phyloP scores from a whole-genome alignment of 2,113 vertebrate species.

The Hippocampus barbouri region DNA sequence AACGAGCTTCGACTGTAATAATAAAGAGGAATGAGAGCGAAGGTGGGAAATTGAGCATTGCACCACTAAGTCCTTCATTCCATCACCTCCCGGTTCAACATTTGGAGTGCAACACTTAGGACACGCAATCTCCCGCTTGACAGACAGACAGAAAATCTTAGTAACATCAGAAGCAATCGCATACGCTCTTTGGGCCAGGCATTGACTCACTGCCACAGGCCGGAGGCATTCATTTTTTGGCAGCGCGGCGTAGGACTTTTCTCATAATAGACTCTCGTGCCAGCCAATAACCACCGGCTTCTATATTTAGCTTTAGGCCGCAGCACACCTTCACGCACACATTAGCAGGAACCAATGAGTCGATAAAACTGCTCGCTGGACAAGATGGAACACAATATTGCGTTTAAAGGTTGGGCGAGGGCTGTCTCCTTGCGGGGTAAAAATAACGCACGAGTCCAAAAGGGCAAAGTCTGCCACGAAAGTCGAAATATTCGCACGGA shows the following conservation, averaged over 20 bases:
- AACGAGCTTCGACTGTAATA: no score
- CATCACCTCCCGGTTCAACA: not conserved
- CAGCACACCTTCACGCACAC: slow-evolving; percentile 65
- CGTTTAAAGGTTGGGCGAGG: slow-evolving; percentile 17
- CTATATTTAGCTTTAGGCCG: slow-evolving; percentile 59
- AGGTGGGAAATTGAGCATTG: not conserved
- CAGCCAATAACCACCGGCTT: slow-evolving; percentile 43
- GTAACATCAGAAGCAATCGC: slow-evolving; percentile 1
- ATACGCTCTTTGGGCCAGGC: slow-evolving; percentile 3
- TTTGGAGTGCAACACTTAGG: not conserved
- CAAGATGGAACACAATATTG: slow-evolving; percentile 56
- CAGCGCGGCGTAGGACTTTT: not conserved
- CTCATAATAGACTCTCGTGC: slow-evolving; percentile 34
- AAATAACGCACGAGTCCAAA: slow-evolving; percentile 7
- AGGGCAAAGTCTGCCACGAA: slow-evolving; percentile 20
- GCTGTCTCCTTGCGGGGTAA: not conserved
- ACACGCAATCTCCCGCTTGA: not conserved
- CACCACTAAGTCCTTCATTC: not conserved
- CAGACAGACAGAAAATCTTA: not conserved
- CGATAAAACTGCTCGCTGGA: slow-evolving; percentile 59
- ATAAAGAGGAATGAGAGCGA: no score
- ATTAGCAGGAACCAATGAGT: slow-evolving; percentile 58
- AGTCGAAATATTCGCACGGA: slow-evolving; percentile 7
- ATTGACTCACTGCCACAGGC: slow-evolving; percentile 4
- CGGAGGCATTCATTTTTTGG: slow-evolving; percentile 10